Base-by-base conservation (phyloP, 2,888 invertebrate species). In the Cantharis nigra region DNA sequence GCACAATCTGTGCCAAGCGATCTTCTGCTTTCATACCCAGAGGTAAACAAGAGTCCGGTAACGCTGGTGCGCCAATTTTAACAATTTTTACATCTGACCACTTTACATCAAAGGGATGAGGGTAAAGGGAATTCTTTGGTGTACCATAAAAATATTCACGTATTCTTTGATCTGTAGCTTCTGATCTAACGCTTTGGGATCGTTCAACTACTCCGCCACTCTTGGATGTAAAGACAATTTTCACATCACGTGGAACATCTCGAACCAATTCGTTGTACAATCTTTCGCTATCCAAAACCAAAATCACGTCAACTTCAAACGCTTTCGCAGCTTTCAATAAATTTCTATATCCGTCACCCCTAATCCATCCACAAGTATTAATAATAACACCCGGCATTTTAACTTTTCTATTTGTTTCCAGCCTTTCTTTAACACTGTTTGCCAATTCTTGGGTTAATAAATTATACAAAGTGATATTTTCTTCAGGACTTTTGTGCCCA, bases 321-420 rank as follows among this genome's bases (percentile, higher is more conserved):
- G 96, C 95, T 84, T 96, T 95, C 0, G 98, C 97, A 0, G 97
- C 94, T 84, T 97, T 95, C 3, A 96, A 92, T 11, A 99, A 88
- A 74, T 96, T 92, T 84, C 94, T 94, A 88, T 98, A 99, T 0
- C 98, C 99, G 0, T 92, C 93, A 0, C 94, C 96, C 88, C 97
- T 97, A 2, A 98, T 94, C 98, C 98, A 99, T 0, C 99, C 99
- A 83, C 98, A 98, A 0, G 99, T 99, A 88, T 99, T 99, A 81
- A 99, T 97, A 49, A 99, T 93, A 3, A 96, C 95, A 16, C 10
- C 30, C 14, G 63, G 63, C 9, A 69, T 81, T 82, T 86, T 88
- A 94, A 96, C 95, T 91, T 96, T 96, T 84, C 95, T 95, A 86
- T 97, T 97, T 10, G 93, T 93, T 85, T 95, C 95, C 86, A 97